A percentile compares a stretch with the other conserved stretches of the same genome.
phyloP scores from a whole-genome alignment of 2,797 vertebrate genomes.

The Amblyopsis hoosieri region DNA sequence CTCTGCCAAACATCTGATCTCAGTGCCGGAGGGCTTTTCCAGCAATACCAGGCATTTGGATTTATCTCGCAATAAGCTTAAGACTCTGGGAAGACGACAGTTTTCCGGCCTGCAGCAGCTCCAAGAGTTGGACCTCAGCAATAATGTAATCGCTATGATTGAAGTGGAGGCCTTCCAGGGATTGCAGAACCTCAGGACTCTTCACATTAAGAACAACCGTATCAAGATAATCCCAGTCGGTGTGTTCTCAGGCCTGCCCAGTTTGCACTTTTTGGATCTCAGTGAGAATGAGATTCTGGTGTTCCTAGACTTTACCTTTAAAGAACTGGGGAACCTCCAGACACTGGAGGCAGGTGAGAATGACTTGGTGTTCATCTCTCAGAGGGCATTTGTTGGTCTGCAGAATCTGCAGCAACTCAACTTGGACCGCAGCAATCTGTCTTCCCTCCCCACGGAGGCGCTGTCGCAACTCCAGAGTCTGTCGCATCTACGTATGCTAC shows the following conservation, averaged over 20 bases:
- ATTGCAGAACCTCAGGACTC: conserved; percentile 79
- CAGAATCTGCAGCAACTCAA: conserved; percentile 80
- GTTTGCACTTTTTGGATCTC: conserved; percentile 81
- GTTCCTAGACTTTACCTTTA: conserved; percentile 87
- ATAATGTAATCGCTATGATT: conserved; percentile 84
- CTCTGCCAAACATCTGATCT: conserved; percentile 78
- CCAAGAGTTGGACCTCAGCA: conserved; percentile 86
- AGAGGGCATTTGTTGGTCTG: conserved; percentile 84
- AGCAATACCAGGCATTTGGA: conserved; percentile 78
- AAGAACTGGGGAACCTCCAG: conserved; percentile 79
- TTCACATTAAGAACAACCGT: conserved; percentile 82
- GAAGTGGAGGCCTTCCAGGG: conserved; percentile 87
- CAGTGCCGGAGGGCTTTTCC: conserved; percentile 81
- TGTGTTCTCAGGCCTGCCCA: conserved; percentile 82
- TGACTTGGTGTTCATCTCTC: conserved; percentile 87
- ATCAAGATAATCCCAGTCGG: conserved; percentile 87
- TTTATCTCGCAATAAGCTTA: conserved; percentile 85
- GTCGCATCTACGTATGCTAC: conserved; percentile 74
- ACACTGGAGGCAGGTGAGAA: conserved; percentile 85
- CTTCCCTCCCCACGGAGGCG: conserved; percentile 82
- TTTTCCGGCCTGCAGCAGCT: conserved; percentile 82
- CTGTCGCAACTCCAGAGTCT: conserved; percentile 84
- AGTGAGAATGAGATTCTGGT: conserved; percentile 90
- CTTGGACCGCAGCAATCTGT: conserved; percentile 87
- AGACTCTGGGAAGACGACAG: conserved; percentile 82